A percentile compares a stretch with the other conserved stretches of the same genome.
Conservation (phyloP, 2,113 vertebrate species). For the Echinops telfairi region DNA sequence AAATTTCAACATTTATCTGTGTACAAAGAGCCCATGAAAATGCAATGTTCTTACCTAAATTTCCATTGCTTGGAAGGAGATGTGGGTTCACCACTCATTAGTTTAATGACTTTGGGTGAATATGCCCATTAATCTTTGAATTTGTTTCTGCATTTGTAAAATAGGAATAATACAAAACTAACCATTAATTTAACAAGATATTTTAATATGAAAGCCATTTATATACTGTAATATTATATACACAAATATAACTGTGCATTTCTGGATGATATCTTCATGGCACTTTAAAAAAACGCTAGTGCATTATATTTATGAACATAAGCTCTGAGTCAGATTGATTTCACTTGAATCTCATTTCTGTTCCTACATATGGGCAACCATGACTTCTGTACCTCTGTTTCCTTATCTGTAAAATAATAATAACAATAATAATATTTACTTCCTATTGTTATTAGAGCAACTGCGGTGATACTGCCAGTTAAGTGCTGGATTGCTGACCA, state of each 20-base stretch:
- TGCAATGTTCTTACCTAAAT: constrained; percentile 74
- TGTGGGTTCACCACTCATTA: constrained; percentile 75
- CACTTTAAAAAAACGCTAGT: not conserved
- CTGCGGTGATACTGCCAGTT: not conserved
- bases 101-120: constrained; percentile 80
- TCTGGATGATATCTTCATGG: constrained; percentile 24
- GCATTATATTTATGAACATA: not conserved
- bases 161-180: constrained; percentile 68
- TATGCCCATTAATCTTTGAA: constrained; percentile 73
- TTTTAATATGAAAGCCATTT: constrained; percentile 67
- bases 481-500: too few relatives aligned
- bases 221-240: constrained; percentile 30
- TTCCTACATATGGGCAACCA: not conserved
- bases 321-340: not conserved
- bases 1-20: constrained; percentile 69
- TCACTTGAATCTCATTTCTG: not conserved
- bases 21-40: constrained; percentile 68
- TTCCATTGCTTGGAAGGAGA: constrained; percentile 63
- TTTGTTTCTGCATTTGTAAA: constrained; percentile 74
- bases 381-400: constrained; percentile 47
- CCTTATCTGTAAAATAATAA: constrained; percentile 47
- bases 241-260: constrained; percentile 49
- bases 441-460: not conserved
- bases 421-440: constrained; percentile 43
- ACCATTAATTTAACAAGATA: constrained; percentile 67